Base-by-base conservation (phyloP, 2,888 invertebrate genomes). In the Carpatolechia fugitivella region DNA sequence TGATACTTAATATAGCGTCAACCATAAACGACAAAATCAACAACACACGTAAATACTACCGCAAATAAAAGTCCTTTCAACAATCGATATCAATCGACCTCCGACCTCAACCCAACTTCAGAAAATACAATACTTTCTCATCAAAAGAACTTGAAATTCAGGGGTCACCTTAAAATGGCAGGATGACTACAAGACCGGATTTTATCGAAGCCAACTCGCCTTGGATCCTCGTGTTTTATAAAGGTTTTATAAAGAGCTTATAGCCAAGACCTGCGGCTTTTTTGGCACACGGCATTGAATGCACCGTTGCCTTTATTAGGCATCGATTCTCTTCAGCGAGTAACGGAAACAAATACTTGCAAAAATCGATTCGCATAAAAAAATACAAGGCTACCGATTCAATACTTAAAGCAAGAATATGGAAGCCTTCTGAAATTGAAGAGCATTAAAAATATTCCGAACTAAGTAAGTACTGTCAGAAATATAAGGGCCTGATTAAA, bases 271-370 rank as follows among this genome's bases (percentile, higher is more conserved):
- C 62, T 64, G 57, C 66, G 71, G 72, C 71, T 74, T 80, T 79
- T 81, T 80, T 79, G 77, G 81, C 74, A 73, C 75, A 74, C 68
- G 76, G 61, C 80, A 81, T 78, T 79, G 79, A 72, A 60, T 51
- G 48, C 56, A 58, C 58, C 36, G 67, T 65, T 72, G 66, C 57
- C 75, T 77, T 67, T 78, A 76, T 76, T 79, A 70, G 76, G 76
- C 57, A 70, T 70, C 63, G 69, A 64, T 66, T 60, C 61, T 62
- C 65, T 65, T 56, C 61, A 49, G 58, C 59, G 64, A 66, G 74
- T 71, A 70, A 69, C 61, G 62, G 64, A 61, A 68, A 58, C 38
- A 31, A 41, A 56, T 59, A 60, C 58, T 57, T 41, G 24, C 44
- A 56, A 16, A 52, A 52, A 52, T 52, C 31, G 52, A 16, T 41